Evolutionary conservation across 2,888 invertebrate species (phyloP), one percentile per base, ranked within the genome.

Genomic region (Phaedon cochleariae): DNA sequence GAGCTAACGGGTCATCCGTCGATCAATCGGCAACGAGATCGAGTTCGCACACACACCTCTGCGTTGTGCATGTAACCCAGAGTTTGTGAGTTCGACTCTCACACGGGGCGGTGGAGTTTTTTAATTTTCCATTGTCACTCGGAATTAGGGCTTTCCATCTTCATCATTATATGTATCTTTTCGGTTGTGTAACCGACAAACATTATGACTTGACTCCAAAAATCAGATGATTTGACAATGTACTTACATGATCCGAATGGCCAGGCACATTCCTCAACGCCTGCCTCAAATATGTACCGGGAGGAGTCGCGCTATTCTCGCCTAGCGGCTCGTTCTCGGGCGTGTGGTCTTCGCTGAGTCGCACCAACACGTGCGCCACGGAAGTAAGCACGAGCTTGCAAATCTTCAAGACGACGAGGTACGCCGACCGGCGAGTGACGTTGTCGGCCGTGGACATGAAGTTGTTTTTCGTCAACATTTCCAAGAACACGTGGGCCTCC

Each of bases 361-460:
- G 78, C 51, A 90, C 92, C 83, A 92, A 87, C 20, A 94, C 88
- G 78, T 95, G 92, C 9, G 93, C 95, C 67, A 96, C 89, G 7
- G 95, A 92, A 31, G 95, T 95, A 59, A 98, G 85, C 76, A 96
- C 89, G 65, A 98, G 85, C 84, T 97, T 97, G 73, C 93, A 92
- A 73, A 97, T 87, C 80, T 95, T 93, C 76, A 97, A 87, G 71
- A 96, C 91, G 51, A 94, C 92, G 77, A 95, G 87, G 83, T 94
- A 96, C 9, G 96, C 96, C 63, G 94, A 92, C 75, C 95, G 76
- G 64, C 80, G 77, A 9, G 80, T 82, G 4, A 89, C 88, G 77
- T 90, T 89, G 80, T 95, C 94, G 20, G 93, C 92, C 74, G 88
- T 90, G 12, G 91, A 89, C 84, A 94, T 85, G 81, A 94, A 94